These are phyloP conservation scores for Halocynthia roretzi DNA, from an alignment of 23 tunicate genomes.

Conservation along the genomic window DNA sequence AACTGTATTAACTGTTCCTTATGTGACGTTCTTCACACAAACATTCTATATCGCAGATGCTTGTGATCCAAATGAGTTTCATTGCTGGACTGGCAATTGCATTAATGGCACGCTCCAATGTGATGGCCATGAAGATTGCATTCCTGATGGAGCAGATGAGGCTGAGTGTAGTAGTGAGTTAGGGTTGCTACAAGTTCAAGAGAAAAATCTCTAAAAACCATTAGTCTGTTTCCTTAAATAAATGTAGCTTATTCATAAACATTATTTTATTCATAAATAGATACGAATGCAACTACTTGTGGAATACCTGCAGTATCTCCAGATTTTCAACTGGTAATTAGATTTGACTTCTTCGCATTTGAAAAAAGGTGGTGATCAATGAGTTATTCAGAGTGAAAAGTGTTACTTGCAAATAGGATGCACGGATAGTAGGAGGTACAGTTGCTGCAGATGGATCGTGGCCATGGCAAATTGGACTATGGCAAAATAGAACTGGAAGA, in stretches of 20 bases:
- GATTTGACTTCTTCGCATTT: not conserved
- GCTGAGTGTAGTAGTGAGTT: constrained; percentile 5
- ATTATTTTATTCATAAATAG: too few relatives aligned
- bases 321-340: not conserved
- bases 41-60: not conserved
- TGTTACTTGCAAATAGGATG: not conserved
- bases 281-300: too few relatives aligned
- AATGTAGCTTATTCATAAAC: too few relatives aligned
- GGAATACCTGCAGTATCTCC: not conserved
- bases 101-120: constrained; percentile 11
- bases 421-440: constrained; percentile 17
- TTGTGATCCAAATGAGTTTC: constrained; percentile 12
- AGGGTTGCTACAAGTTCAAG: not conserved
- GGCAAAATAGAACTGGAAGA: not conserved
- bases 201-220: not conserved
- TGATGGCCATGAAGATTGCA: constrained; percentile 8
- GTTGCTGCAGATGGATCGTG: constrained; percentile 16
- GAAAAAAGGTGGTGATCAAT: not conserved
- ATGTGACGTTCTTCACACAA: too few relatives aligned
- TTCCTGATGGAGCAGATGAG: constrained; percentile 19
- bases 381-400: not conserved
- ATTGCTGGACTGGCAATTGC: constrained; percentile 23
- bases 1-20: too few relatives aligned
- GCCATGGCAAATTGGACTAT: constrained; percentile 9
- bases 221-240: not conserved